phyloP scores from a whole-genome alignment of 2,888 invertebrate genomes.

The Stenotaenia linearis region DNA sequence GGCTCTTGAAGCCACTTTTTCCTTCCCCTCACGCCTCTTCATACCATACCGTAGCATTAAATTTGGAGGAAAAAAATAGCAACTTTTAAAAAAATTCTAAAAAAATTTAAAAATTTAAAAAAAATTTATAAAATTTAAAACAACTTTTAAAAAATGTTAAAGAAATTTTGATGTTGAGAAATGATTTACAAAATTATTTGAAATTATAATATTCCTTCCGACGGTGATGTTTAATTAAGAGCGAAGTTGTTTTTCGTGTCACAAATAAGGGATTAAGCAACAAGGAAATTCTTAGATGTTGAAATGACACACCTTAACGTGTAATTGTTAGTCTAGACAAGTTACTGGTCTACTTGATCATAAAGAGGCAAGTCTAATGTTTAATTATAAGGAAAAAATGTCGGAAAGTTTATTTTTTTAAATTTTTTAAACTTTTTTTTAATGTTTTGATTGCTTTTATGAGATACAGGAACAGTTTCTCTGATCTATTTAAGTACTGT shows the following conservation, averaged over 20 bases:
- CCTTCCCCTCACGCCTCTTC: neutral
- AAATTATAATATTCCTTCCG: no score
- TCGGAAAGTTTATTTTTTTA: neutral
- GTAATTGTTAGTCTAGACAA: neutral
- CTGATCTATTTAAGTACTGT: neutral
- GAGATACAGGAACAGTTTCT: neutral
- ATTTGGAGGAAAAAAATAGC: neutral
- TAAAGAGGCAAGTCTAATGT: neutral
- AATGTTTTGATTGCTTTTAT: neutral
- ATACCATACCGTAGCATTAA: neutral
- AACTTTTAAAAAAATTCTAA: neutral
- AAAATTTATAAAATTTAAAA: neutral
- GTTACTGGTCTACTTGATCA: neutral
- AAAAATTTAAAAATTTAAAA: neutral
- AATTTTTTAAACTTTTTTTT: no score
- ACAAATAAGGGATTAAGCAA: conserved; percentile 9
- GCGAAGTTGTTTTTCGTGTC: no score
- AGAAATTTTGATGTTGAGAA: neutral
- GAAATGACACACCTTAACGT: neutral
- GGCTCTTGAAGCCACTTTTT: conserved; percentile 4
- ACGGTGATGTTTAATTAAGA: no score
- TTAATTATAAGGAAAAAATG: neutral
- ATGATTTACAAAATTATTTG: neutral
- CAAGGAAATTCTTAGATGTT: neutral
- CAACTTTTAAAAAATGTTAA: no score